Evolutionary conservation across 2,113 vertebrate genomes (phyloP).

Genomic region (Pygoscelis antarcticus): DNA sequence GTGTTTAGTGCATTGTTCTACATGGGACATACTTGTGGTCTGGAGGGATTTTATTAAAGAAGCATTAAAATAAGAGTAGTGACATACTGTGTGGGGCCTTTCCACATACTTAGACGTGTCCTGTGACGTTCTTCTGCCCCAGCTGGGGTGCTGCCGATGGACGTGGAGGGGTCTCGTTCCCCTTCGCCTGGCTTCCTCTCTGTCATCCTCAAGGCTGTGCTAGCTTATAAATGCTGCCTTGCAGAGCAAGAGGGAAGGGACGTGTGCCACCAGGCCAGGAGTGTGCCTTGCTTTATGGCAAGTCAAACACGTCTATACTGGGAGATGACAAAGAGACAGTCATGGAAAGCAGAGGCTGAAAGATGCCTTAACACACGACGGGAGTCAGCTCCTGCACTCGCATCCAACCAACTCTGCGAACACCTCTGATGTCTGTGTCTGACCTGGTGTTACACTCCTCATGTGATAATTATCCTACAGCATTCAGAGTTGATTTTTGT

Average conservation of each 20-base stretch:
- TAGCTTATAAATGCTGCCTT: not conserved
- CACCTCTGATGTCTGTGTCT: not conserved
- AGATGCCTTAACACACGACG: not conserved
- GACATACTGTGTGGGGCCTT: not conserved
- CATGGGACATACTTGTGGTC: not conserved
- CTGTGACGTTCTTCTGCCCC: not conserved
- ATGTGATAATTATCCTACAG: not conserved
- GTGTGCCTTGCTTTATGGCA: not conserved
- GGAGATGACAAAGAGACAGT: not conserved
- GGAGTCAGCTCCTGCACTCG: not conserved
- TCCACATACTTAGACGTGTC: fast-evolving
- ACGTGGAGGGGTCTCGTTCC: fast-evolving
- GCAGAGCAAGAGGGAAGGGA: not conserved
- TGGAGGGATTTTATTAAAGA: not conserved
- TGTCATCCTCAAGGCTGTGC: not conserved
- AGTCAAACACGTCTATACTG: fast-evolving
- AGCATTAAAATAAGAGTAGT: not conserved
- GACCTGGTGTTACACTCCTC: not conserved
- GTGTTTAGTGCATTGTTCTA: not conserved
- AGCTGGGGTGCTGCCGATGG: not conserved
- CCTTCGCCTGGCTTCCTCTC: not conserved
- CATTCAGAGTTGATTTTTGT: not conserved
- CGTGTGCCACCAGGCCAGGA: not conserved
- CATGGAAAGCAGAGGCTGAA: not conserved
- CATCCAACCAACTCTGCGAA: not conserved